Evolutionary conservation across 2,888 invertebrate species (phyloP).

Genomic region (Chrysolina americana): DNA sequence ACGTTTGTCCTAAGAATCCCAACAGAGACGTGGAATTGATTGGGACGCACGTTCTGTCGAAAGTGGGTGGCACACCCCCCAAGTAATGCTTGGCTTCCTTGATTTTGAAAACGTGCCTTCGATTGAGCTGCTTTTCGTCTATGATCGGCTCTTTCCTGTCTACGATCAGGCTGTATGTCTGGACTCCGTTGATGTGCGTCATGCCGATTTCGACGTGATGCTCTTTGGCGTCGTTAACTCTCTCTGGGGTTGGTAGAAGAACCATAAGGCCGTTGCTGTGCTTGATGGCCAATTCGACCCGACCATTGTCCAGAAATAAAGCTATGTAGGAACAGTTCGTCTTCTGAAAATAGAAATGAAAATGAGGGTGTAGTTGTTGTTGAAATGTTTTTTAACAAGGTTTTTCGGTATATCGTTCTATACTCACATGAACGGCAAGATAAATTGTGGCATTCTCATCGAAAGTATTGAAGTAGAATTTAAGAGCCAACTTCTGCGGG

Average conservation of each 20-base stretch:
- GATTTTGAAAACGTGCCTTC: slow-evolving; percentile 59
- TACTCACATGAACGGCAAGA: slow-evolving; percentile 81
- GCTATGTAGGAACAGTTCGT: slow-evolving; percentile 71
- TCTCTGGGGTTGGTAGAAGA: slow-evolving; percentile 78
- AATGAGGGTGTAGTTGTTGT: too few species aligned
- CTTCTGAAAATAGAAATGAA: slow-evolving; percentile 65
- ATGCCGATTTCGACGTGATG: slow-evolving; percentile 75
- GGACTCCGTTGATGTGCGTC: slow-evolving; percentile 56
- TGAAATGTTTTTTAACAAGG: too few species aligned
- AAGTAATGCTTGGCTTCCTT: slow-evolving; percentile 81
- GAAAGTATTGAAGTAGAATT: slow-evolving; percentile 79
- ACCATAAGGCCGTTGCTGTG: slow-evolving; percentile 78
- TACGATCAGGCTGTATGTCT: slow-evolving; percentile 78
- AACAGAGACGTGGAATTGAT: slow-evolving; percentile 61
- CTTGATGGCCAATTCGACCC: slow-evolving; percentile 83
- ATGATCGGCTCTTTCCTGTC: slow-evolving; percentile 70
- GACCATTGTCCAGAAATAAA: slow-evolving; percentile 83
- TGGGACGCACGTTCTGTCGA: slow-evolving; percentile 63
- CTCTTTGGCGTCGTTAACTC: slow-evolving; percentile 86
- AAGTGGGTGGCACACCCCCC: slow-evolving; percentile 88
- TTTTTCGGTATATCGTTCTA: too few species aligned
- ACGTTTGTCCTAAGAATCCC: slow-evolving; percentile 55
- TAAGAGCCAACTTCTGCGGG: slow-evolving; percentile 51
- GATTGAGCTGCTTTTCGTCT: not conserved
- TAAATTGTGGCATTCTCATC: slow-evolving; percentile 92